phyloP scores from a whole-genome alignment of 1,140 invertebrate genomes.

The Polypedilum pembai region DNA sequence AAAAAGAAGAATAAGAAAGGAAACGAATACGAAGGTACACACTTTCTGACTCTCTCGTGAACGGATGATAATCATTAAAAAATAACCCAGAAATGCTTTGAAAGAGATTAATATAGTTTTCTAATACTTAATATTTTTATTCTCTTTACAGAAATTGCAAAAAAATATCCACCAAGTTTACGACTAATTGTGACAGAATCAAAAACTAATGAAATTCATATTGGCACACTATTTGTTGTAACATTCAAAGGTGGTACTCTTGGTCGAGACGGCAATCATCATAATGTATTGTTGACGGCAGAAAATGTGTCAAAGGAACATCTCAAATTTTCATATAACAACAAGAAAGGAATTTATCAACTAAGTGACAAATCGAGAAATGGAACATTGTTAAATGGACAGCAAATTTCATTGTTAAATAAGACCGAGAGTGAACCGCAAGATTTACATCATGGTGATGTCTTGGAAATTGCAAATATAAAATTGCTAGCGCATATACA shows the following conservation, averaged over 20 bases:
- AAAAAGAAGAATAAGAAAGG: neutral
- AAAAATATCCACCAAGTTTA: conserved; percentile 75
- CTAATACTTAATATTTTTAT: conserved; percentile 27
- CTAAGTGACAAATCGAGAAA: conserved; percentile 82
- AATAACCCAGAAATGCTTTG: too few relatives aligned
- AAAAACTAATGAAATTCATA: conserved; percentile 54
- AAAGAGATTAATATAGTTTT: conserved; percentile 15
- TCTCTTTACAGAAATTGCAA: conserved; percentile 55
- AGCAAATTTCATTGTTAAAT: conserved; percentile 62
- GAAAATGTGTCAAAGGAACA: conserved; percentile 78
- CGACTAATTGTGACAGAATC: conserved; percentile 77
- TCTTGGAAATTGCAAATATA: conserved; percentile 59
- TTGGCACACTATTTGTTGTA: conserved; percentile 74
- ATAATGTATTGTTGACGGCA: conserved; percentile 68
- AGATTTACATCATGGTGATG: conserved; percentile 66
- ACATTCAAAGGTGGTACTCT: conserved; percentile 78
- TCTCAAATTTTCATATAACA: conserved; percentile 62
- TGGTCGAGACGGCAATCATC: conserved; percentile 69
- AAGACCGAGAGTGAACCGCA: conserved; percentile 56
- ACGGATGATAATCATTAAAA: too few relatives aligned
- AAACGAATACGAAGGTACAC: conserved; percentile 21
- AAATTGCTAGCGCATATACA: conserved; percentile 81
- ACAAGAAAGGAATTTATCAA: conserved; percentile 53
- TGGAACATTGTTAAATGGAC: conserved; percentile 76
- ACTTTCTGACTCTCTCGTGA: neutral